These are phyloP conservation scores for Hemithea aestivaria DNA, from an alignment of 2,888 invertebrate species.

Conservation along the genomic window DNA sequence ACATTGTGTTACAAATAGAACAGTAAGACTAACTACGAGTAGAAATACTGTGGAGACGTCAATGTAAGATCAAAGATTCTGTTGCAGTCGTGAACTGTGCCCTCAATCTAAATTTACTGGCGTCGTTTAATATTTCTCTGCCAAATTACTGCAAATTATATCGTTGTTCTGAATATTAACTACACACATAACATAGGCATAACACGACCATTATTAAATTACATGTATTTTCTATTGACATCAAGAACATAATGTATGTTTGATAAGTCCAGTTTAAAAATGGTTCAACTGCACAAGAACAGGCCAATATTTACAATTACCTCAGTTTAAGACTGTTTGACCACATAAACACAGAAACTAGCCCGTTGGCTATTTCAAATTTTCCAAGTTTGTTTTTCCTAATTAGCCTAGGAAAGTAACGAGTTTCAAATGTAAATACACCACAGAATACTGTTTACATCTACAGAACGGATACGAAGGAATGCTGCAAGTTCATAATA, in stretches of 20 bases:
- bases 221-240: too few relatives aligned
- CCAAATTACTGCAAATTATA: slow-evolving; percentile 22
- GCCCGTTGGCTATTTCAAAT: neutral
- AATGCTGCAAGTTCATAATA: too few relatives aligned
- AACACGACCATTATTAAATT: too few relatives aligned
- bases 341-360: slow-evolving; percentile 3
- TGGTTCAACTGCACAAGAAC: too few relatives aligned
- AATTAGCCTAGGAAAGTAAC: slow-evolving; percentile 8
- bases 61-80: slow-evolving; percentile 23
- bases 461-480: too few relatives aligned
- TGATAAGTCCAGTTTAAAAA: too few relatives aligned
- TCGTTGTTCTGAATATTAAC: slow-evolving; percentile 5
- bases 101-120: slow-evolving; percentile 25
- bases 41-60: slow-evolving; percentile 13
- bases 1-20: neutral
- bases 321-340: neutral
- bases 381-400: slow-evolving; percentile 4
- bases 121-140: slow-evolving; percentile 24
- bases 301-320: neutral
- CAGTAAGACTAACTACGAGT: neutral
- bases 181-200: slow-evolving; percentile 2
- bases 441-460: slow-evolving; percentile 3
- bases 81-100: slow-evolving; percentile 18
- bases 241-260: too few relatives aligned
- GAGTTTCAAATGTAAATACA: slow-evolving; percentile 5